These are phyloP conservation scores for Chironomus tentans DNA, from an alignment of 2,888 invertebrate genomes.

Conservation along the genomic window DNA sequence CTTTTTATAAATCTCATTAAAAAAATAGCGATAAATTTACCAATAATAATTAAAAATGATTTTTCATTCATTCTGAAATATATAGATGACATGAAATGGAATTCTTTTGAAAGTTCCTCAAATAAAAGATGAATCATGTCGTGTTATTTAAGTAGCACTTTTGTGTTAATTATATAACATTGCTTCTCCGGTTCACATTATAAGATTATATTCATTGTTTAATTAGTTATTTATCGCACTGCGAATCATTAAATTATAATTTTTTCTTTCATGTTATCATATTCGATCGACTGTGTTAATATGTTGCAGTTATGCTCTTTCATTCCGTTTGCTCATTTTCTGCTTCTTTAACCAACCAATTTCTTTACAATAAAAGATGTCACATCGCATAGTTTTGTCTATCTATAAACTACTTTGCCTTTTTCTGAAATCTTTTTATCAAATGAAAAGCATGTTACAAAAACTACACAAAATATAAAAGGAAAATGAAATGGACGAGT, in stretches of 20 bases:
- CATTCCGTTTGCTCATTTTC: background rate
- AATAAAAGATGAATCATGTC: no score
- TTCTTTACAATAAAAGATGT: background rate
- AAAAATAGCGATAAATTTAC: no score
- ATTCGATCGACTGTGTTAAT: background rate
- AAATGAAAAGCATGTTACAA: no score
- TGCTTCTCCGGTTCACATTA: conserved; percentile 9
- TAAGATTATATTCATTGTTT: background rate
- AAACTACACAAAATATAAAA: no score
- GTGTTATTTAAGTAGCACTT: conserved; percentile 20
- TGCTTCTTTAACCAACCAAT: no score
- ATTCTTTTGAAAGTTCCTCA: no score
- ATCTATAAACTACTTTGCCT: background rate
- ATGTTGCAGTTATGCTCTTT: background rate
- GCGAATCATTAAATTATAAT: background rate
- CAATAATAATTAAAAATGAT: background rate
- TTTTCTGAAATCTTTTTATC: no score
- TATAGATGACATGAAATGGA: background rate
- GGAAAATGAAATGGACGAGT: background rate
- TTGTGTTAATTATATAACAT: conserved; percentile 13
- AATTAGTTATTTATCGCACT: background rate
- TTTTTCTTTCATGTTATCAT: background rate
- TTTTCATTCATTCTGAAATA: background rate
- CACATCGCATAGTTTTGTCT: background rate
- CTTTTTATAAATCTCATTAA: no score